Evolutionary conservation across 2,113 vertebrate species (phyloP), one percentile per base, ranked within the genome.

Genomic region (Oceanites oceanicus): DNA sequence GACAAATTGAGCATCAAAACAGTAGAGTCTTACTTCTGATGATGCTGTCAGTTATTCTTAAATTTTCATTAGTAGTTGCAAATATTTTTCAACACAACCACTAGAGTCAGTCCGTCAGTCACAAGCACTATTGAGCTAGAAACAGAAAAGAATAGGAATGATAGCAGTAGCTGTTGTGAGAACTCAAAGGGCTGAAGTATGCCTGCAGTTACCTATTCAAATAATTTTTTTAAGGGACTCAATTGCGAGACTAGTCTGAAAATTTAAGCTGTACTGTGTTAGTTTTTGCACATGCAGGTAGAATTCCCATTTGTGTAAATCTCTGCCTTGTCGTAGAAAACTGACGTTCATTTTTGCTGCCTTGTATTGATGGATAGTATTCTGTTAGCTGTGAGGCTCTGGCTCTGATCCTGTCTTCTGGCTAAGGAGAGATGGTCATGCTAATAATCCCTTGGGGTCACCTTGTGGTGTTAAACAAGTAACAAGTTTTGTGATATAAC

Each of bases 191-290:
- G 32, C 21, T 88, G 42, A 80, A 77, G 13, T 40, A 15, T 88
- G 36, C 25, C 72, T 86, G 22, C 13, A 23, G 32, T 65, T 66
- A 59, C 13, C 14, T 67, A 4, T 44, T 78, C 7, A 42, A 47
- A 14, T 38, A 38, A 38, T 32, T 30, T 61, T 70, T 77, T 67
- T 40, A 15, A 61, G 18, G 40, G 15, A 44, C 16, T 53, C 29
- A 23, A 0, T 38, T 50, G 12, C 0, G 0, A 67, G 44, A 52
- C 4, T 63, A 29, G 21, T 52, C 15, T 80, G 58, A 82, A 27
- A 42, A 19, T 50, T 89, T 42, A 36, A 56, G 42, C 30, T 78
- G 15, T 21, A 9, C 67, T 62, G 6, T 74, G 11, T 56, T 88
- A 47, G 20, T 12, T 80, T 67, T 61, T 79, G 21, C 21, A 12